Evolutionary conservation across 2,797 vertebrate genomes (phyloP), one percentile per base, ranked within the genome.

Genomic region (Epinephelus awoara): DNA sequence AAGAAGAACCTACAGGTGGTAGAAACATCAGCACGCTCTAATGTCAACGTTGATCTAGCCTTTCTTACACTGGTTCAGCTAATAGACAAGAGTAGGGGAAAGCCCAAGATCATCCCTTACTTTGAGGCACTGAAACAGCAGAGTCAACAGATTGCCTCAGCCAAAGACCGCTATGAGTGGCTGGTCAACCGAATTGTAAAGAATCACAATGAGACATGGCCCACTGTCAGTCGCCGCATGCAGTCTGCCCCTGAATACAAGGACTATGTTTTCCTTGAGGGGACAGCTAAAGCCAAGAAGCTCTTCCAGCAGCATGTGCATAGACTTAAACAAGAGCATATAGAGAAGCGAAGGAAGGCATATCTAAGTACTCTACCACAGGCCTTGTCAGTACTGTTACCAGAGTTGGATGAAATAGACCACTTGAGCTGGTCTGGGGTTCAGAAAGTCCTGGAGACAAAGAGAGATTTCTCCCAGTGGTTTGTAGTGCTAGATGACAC

Each of bases 1-100:
- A 99, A 99, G 90, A 99, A 99, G 94, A 99, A 98, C 93, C 94
- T 99, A 21, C 98, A 98, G 92, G 97, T 99, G 23, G 96, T 99
- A 83, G 98, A 99, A 94, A 98, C 97, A 2, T 99, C 98, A 0
- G 98, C 98, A 0, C 94, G 98, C 13, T 99, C 98, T 80, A 99
- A 99, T 61, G 97, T 99, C 66, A 99, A 99, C 47, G 94, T 99
- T n/a, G 98, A 99, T 67, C 85, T 98, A 92, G 98, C 98, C 5
- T 99, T 99, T 88, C 85, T 97, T 89, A 98, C 98, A 42, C 86
- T 99, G 80, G 96, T 98, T 93, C 98, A 99, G 90, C 93, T 99
- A 77, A 94, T 99, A 18, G 98, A 99, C 77, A 96, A 95, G 73
- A 95, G 97, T 89, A 94, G 97, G 25, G 98, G 97, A 2, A 99